A percentile compares a stretch with the other conserved stretches of the same genome.
These are phyloP conservation scores for Paraplagusia blochii DNA, from an alignment of 2,113 vertebrate species.

Conservation along the genomic window DNA sequence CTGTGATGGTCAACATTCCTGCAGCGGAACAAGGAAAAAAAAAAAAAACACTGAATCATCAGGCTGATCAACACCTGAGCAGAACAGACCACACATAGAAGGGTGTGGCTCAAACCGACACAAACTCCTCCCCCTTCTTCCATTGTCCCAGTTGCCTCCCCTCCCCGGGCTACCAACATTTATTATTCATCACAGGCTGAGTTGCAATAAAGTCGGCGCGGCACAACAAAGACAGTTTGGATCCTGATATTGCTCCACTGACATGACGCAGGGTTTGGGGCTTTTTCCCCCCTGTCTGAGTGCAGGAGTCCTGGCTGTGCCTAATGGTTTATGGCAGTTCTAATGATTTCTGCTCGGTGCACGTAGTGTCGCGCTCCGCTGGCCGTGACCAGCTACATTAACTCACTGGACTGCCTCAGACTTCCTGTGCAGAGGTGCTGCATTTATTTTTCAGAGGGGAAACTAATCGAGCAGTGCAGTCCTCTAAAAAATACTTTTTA, in stretches of 20 bases:
- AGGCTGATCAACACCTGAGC: slow-evolving; percentile 8
- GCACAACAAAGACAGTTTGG: slow-evolving; percentile 20
- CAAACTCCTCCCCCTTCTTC: slow-evolving; percentile 1
- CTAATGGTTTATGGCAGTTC: slow-evolving; percentile 42
- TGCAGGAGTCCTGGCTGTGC: slow-evolving; percentile 12
- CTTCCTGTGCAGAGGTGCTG: background rate
- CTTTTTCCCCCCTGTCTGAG: background rate
- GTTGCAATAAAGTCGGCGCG: slow-evolving; percentile 35
- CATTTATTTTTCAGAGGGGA: background rate
- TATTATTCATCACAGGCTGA: slow-evolving; percentile 57
- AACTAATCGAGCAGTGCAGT: no score
- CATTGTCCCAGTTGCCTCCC: slow-evolving; percentile 14
- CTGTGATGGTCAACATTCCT: slow-evolving; percentile 99
- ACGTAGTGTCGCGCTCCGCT: slow-evolving; percentile 9
- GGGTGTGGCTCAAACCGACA: slow-evolving; percentile 43
- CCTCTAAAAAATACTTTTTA: no score
- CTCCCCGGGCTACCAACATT: slow-evolving; percentile 31
- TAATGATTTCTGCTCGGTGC: slow-evolving; percentile 41
- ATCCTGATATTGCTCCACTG: background rate
- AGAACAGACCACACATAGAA: slow-evolving; percentile 7
- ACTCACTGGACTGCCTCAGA: slow-evolving; percentile 9
- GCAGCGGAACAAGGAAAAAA: slow-evolving; percentile 24
- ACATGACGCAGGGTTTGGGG: background rate
- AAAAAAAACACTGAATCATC: slow-evolving; percentile 6
- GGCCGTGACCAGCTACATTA: slow-evolving; percentile 14